Conservation (phyloP, 2,113 vertebrate species). For the Condylura cristata region DNA sequence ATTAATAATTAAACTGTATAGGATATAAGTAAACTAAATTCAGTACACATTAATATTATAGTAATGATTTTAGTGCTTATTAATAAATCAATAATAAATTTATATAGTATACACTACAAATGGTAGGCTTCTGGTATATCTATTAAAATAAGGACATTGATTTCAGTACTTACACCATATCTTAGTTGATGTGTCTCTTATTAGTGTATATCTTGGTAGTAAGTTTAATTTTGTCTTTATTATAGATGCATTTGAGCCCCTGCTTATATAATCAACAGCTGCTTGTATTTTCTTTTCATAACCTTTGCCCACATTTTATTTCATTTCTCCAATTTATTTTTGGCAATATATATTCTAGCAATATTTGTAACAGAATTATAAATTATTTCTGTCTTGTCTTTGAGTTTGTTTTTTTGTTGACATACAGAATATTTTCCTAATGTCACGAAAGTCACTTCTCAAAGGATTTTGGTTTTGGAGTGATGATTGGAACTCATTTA, state of each 20-base stretch:
- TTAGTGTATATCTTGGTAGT: neutral
- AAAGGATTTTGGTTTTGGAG: neutral
- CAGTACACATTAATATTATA: no score
- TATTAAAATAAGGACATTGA: neutral
- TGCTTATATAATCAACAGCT: neutral
- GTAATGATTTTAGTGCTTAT: no score
- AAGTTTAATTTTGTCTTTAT: neutral
- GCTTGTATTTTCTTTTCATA: neutral
- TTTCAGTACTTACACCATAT: neutral
- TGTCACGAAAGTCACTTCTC: neutral
- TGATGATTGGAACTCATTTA: neutral
- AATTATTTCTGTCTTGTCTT: neutral
- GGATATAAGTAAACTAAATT: neutral
- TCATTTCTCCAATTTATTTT: neutral
- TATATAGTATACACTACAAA: neutral
- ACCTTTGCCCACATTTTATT: neutral
- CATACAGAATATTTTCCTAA: neutral
- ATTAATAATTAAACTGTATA: no score
- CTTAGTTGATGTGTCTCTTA: neutral
- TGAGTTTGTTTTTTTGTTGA: neutral
- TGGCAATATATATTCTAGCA: neutral
- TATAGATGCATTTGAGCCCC: neutral
- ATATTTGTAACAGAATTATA: neutral
- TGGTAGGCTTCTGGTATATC: neutral
- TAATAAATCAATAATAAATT: no score